Conservation (phyloP, 2,888 invertebrate genomes). For the Mamestra brassicae region DNA sequence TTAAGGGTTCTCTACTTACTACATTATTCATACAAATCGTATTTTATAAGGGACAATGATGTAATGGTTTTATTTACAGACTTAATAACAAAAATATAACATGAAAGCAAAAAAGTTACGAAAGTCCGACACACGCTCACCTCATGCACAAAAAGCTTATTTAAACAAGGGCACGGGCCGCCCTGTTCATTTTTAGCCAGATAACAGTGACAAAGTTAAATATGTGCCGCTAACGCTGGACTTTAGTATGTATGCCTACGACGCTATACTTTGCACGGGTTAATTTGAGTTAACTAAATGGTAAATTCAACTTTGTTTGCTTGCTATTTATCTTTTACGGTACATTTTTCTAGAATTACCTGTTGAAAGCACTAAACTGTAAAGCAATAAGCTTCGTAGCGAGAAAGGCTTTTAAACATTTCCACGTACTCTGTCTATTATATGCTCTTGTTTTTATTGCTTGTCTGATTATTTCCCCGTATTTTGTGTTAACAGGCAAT, state of each 20-base stretch:
- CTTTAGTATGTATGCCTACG: constrained; percentile 11
- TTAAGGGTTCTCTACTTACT: too few relatives aligned
- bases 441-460: constrained; percentile 4
- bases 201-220: constrained; percentile 62
- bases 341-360: constrained; percentile 29
- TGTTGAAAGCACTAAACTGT: constrained; percentile 30
- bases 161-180: constrained; percentile 47
- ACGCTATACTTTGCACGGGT: not conserved
- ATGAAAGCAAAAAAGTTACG: constrained; percentile 52
- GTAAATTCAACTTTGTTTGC: constrained; percentile 30
- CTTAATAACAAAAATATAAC: constrained; percentile 38
- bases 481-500: constrained; percentile 25
- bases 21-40: constrained; percentile 12
- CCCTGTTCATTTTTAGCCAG: constrained; percentile 52
- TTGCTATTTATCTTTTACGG: constrained; percentile 20
- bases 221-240: constrained; percentile 39
- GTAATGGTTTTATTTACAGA: constrained; percentile 28
- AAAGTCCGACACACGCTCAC: constrained; percentile 39
- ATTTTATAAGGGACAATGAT: not conserved
- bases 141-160: constrained; percentile 60
- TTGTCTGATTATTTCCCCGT: constrained; percentile 14
- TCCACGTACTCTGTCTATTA: not conserved
- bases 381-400: constrained; percentile 28
- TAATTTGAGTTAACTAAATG: constrained; percentile 24
- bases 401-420: constrained; percentile 13